Conservation (phyloP, 2,113 vertebrate species). For the Gobio gobio region DNA sequence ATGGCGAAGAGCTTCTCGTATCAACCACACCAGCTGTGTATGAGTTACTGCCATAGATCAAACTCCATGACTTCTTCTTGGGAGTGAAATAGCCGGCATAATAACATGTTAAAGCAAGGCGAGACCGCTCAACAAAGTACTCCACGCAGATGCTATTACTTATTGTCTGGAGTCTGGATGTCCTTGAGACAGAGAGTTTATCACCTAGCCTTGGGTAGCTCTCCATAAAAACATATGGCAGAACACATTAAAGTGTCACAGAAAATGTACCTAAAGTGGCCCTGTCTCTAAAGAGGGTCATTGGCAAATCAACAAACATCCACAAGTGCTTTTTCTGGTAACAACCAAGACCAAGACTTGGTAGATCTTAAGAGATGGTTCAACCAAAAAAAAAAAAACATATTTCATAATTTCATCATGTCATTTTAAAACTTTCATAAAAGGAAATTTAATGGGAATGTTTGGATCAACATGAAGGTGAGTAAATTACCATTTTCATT, state of each 20-base stretch:
- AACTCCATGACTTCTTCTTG: conserved; percentile 52
- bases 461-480: not conserved
- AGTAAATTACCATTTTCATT: not conserved
- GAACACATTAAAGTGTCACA: conserved; percentile 32
- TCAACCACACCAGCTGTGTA: conserved; percentile 50
- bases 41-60: conserved; percentile 65
- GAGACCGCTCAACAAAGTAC: conserved; percentile 41
- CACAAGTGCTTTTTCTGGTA: not conserved
- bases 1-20: conserved; percentile 48
- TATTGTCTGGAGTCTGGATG: conserved; percentile 54
- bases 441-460: not conserved
- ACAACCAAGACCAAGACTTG: not conserved
- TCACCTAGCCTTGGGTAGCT: conserved; percentile 42
- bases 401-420: too few relatives aligned
- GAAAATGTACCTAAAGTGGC: conserved; percentile 38
- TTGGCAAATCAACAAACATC: conserved; percentile 35
- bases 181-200: conserved; percentile 66
- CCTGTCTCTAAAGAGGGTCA: conserved; percentile 14
- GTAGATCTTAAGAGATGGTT: not conserved
- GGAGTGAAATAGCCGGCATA: conserved; percentile 49
- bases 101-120: conserved; percentile 60
- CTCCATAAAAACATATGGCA: conserved; percentile 48
- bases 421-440: not conserved
- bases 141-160: conserved; percentile 64
- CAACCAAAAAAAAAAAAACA: not conserved